phyloP scores from a whole-genome alignment of 1,140 invertebrate species.

The Magallana ariakensis region DNA sequence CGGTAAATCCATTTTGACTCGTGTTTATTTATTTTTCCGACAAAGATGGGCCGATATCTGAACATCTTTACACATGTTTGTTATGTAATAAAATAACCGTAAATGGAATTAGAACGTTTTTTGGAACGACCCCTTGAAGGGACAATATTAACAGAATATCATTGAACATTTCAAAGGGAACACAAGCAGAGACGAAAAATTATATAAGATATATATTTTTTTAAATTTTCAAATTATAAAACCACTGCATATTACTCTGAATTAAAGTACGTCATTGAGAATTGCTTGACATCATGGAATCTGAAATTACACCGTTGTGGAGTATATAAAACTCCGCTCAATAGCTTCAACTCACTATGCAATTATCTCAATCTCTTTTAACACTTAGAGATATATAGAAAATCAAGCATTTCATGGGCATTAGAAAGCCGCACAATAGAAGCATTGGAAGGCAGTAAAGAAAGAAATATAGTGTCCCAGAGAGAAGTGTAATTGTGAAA shows the following conservation, averaged over 20 bases:
- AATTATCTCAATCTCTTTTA: constrained; percentile 28
- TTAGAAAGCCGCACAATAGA: constrained; percentile 8
- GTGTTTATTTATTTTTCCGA: constrained; percentile 35
- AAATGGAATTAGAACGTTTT: neutral
- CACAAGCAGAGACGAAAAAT: neutral
- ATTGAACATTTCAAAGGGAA: neutral
- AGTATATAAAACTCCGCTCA: neutral
- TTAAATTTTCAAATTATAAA: neutral
- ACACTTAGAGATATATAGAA: constrained; percentile 11
- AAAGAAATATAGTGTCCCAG: neutral
- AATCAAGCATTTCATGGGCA: constrained; percentile 7
- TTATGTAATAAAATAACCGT: constrained; percentile 36
- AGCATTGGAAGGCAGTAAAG: neutral
- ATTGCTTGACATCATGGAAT: neutral
- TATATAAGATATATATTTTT: neutral
- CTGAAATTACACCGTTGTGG: neutral
- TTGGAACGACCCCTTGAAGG: neutral
- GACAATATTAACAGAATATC: neutral
- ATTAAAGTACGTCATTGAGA: neutral
- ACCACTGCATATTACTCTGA: no score
- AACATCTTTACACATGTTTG: constrained; percentile 28
- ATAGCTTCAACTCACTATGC: neutral
- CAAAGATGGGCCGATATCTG: constrained; percentile 7
- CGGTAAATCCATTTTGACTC: constrained; percentile 19
- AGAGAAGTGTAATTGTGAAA: neutral